Conservation (phyloP, 2,797 vertebrate genomes). For the Sebastes nivosus region DNA sequence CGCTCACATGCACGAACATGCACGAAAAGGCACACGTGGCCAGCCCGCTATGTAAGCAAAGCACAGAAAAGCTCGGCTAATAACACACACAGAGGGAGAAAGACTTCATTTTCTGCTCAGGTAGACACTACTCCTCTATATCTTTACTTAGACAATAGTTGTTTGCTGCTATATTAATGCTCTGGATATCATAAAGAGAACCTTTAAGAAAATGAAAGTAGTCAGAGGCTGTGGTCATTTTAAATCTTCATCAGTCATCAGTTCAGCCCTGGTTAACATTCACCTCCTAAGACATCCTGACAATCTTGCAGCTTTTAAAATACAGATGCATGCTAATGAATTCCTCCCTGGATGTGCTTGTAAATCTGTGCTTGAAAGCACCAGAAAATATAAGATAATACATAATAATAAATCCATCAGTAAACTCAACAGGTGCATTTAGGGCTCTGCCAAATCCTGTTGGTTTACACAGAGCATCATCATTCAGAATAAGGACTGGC, state of each 20-base stretch:
- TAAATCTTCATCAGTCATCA: not conserved
- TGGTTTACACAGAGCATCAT: slow-evolving; percentile 3
- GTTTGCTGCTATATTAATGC: not conserved
- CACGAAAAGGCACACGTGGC: not conserved
- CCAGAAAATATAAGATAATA: not conserved
- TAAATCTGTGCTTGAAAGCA: slow-evolving; percentile 27
- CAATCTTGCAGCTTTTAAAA: slow-evolving; percentile 39
- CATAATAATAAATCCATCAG: slow-evolving; percentile 17
- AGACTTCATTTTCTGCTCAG: not conserved
- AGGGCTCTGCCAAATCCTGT: slow-evolving; percentile 16
- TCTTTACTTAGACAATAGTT: not conserved
- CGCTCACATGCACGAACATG: not conserved
- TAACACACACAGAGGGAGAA: not conserved
- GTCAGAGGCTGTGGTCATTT: not conserved
- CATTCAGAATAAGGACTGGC: not conserved
- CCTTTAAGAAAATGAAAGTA: not conserved
- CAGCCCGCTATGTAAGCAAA: not conserved
- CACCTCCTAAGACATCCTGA: slow-evolving; percentile 14
- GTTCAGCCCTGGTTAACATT: slow-evolving; percentile 15
- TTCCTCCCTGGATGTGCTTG: slow-evolving; percentile 7
- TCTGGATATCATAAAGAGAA: not conserved
- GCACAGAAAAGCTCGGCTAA: not conserved
- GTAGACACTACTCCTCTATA: not conserved
- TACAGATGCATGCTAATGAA: slow-evolving; percentile 13
- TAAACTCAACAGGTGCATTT: slow-evolving; percentile 22